phyloP scores from a whole-genome alignment of 2,797 vertebrate genomes.

The Halcyon smyrnensis region DNA sequence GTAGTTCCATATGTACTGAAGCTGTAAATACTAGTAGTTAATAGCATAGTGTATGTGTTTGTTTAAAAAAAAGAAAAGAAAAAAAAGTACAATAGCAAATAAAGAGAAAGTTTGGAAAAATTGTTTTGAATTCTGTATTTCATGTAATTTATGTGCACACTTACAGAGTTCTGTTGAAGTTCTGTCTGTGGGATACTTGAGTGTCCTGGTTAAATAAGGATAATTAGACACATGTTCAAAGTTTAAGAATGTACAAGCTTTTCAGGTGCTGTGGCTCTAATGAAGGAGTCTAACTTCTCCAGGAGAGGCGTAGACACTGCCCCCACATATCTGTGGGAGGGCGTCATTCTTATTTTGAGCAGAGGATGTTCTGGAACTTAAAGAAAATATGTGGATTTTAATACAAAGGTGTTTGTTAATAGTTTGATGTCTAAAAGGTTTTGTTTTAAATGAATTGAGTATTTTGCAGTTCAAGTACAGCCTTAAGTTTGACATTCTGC shows the following conservation, averaged over 20 bases:
- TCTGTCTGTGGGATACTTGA: neutral
- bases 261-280: neutral
- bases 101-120: neutral
- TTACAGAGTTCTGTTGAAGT: neutral
- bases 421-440: neutral
- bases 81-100: neutral
- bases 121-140: neutral
- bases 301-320: neutral
- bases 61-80: neutral
- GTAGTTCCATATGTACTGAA: neutral
- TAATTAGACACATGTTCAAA: neutral
- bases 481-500: rapidly evolving
- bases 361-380: neutral
- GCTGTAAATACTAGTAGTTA: neutral
- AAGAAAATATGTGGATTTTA: neutral
- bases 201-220: neutral
- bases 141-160: neutral
- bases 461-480: neutral
- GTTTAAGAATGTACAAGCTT: neutral
- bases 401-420: neutral
- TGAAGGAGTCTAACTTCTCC: neutral
- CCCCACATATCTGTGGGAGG: neutral
- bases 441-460: neutral
- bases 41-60: neutral
- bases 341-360: neutral